phyloP scores from a whole-genome alignment of 2,113 vertebrate species.

The Megaceryle torquata region DNA sequence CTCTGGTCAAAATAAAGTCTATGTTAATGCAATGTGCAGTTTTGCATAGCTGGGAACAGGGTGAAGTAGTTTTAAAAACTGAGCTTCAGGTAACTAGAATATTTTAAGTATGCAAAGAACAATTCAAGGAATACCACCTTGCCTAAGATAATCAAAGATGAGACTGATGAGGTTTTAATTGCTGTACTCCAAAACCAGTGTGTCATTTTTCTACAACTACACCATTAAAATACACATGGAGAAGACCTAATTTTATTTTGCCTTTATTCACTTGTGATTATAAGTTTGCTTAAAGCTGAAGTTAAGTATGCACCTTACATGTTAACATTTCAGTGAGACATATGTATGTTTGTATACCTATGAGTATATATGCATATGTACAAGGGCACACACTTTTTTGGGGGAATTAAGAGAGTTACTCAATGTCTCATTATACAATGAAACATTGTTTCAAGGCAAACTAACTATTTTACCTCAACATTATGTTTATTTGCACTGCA shows the following conservation, averaged over 20 bases:
- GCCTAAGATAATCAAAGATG: background rate
- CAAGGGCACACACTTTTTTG: background rate
- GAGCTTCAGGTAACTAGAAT: background rate
- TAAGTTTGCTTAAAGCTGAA: background rate
- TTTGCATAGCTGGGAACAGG: background rate
- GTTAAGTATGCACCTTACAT: background rate
- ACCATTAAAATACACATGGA: background rate
- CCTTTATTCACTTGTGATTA: background rate
- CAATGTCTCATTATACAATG: background rate
- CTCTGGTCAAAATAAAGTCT: background rate
- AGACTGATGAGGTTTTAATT: background rate
- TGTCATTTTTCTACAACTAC: background rate
- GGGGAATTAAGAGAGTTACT: background rate
- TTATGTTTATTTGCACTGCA: background rate
- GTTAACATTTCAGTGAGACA: background rate
- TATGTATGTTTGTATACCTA: background rate
- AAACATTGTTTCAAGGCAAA: background rate
- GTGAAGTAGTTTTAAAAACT: background rate
- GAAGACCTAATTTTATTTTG: background rate
- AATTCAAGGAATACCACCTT: background rate
- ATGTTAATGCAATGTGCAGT: background rate
- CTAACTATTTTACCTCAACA: background rate
- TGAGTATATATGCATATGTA: rapidly evolving
- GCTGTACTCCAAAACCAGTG: background rate
- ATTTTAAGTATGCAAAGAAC: background rate